Conservation (phyloP, 2,888 invertebrate genomes). For the Thymelicus acteon region DNA sequence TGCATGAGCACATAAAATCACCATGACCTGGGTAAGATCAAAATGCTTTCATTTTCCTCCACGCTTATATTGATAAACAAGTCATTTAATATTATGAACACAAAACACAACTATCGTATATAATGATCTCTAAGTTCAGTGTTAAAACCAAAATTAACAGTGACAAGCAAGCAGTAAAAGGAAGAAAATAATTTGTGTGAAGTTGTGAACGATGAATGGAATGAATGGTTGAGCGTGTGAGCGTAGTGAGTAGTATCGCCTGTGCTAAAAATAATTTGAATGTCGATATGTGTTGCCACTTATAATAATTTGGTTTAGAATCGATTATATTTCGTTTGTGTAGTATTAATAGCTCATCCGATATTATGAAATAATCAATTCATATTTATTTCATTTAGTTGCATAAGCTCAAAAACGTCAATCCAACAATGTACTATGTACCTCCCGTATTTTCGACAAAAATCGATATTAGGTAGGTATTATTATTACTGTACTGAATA, state of each 20-base stretch:
- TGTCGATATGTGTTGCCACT: neutral
- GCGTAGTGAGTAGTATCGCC: constrained; percentile 6
- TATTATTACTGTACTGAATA: no score
- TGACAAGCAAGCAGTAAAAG: neutral
- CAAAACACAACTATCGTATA: neutral
- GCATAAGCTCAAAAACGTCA: no score
- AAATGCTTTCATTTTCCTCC: neutral
- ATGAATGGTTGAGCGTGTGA: neutral
- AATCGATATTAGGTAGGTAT: no score
- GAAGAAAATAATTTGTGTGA: neutral
- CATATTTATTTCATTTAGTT: no score
- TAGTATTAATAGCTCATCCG: neutral
- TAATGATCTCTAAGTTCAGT: neutral
- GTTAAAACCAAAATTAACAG: neutral
- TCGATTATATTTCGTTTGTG: neutral
- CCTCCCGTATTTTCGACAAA: no score
- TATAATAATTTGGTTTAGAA: neutral
- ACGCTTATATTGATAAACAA: neutral
- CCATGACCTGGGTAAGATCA: no score
- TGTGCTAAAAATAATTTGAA: constrained; percentile 13
- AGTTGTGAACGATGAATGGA: neutral
- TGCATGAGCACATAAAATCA: neutral
- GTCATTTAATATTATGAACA: neutral
- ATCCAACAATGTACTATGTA: no score
- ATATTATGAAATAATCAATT: no score